A percentile compares a stretch with the other conserved stretches of the same genome.
Conservation (phyloP, 2,113 vertebrate genomes). For the Carlito syrichta region DNA sequence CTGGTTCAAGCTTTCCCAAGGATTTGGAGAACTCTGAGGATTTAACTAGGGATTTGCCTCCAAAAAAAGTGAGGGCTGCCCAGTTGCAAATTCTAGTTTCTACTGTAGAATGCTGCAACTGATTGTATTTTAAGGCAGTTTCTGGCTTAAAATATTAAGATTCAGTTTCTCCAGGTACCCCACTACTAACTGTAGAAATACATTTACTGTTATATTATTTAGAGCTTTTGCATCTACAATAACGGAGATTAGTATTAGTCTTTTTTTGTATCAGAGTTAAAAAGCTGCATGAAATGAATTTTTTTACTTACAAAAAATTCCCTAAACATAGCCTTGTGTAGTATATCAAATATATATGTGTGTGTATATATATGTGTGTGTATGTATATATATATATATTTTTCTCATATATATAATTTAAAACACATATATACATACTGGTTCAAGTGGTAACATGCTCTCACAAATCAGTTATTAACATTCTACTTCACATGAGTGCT, state of each 20-base stretch:
- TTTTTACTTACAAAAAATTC: background rate
- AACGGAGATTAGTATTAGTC: background rate
- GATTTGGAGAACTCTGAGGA: background rate
- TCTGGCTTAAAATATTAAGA: background rate
- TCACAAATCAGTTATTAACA: slow-evolving; percentile 9
- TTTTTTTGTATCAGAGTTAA: background rate
- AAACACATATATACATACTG: background rate
- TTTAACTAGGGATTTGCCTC: background rate
- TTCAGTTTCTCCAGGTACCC: background rate
- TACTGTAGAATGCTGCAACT: background rate
- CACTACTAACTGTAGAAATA: background rate
- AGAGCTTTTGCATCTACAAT: background rate
- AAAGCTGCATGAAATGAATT: background rate
- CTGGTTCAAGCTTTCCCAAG: background rate
- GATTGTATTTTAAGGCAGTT: background rate
- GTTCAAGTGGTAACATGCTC: background rate
- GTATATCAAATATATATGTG: background rate
- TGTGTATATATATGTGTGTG: background rate
- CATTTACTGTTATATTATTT: background rate
- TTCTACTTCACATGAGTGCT: background rate
- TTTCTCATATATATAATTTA: too few species aligned
- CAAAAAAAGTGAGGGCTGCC: background rate
- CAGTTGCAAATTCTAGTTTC: background rate
- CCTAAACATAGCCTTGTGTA: background rate
- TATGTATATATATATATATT: too few species aligned